A percentile compares a stretch with the other conserved stretches of the same genome.
Evolutionary conservation across 2,113 vertebrate species (phyloP).

Genomic region (Axis porcinus): DNA sequence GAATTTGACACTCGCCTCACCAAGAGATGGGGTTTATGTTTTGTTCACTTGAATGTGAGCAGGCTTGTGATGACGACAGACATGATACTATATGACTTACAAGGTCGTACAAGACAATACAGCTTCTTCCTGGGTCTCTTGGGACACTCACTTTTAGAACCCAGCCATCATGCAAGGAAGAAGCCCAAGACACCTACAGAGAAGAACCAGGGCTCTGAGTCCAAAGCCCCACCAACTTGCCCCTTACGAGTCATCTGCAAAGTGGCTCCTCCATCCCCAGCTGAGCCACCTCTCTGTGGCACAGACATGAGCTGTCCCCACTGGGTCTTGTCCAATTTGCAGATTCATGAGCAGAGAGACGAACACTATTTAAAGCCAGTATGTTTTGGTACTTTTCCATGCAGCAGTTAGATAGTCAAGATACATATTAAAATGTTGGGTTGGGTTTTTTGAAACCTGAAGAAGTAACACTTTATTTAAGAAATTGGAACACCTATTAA

Average conservation of each 20-base stretch:
- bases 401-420: neutral
- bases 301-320: neutral
- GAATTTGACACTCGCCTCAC: neutral
- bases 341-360: neutral
- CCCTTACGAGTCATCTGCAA: neutral
- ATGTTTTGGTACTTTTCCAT: neutral
- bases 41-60: neutral
- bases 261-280: neutral
- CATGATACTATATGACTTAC: neutral
- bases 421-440: neutral
- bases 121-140: neutral
- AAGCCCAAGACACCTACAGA: neutral
- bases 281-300: neutral
- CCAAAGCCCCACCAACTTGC: neutral
- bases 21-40: neutral
- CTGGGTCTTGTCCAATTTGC: neutral
- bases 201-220: neutral
- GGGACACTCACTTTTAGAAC: neutral
- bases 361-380: neutral
- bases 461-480: slow-evolving; percentile 27
- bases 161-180: neutral
- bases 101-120: neutral
- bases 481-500: neutral
- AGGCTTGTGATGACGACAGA: neutral
- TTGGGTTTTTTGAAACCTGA: neutral